phyloP scores from a whole-genome alignment of 2,888 invertebrate genomes.

The Helicoverpa assulta region DNA sequence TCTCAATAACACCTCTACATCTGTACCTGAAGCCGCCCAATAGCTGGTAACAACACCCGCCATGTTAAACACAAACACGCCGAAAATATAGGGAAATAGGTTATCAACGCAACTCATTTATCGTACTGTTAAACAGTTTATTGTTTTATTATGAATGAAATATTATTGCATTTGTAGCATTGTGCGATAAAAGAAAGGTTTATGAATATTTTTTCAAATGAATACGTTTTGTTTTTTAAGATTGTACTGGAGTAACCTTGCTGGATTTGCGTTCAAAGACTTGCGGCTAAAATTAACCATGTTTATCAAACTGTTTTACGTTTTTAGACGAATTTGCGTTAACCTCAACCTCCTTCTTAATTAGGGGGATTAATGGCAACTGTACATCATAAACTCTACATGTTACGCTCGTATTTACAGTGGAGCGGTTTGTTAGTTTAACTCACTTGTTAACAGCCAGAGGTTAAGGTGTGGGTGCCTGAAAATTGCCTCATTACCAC shows the following conservation, averaged over 20 bases:
- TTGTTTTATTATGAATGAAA: slow-evolving; percentile 70
- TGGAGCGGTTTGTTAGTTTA: slow-evolving; percentile 65
- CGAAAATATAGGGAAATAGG: slow-evolving; percentile 75
- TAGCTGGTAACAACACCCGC: slow-evolving; percentile 57
- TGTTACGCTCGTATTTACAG: slow-evolving; percentile 57
- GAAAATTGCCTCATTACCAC: slow-evolving; percentile 77
- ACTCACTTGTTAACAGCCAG: slow-evolving; percentile 68
- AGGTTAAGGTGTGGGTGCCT: slow-evolving; percentile 69
- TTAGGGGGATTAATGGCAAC: slow-evolving; percentile 50
- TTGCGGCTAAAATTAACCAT: slow-evolving; percentile 19
- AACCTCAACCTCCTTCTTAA: slow-evolving; percentile 33
- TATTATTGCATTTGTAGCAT: slow-evolving; percentile 32
- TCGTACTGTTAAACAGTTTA: slow-evolving; percentile 67
- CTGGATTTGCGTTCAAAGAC: slow-evolving; percentile 34
- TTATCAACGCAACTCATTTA: slow-evolving; percentile 72
- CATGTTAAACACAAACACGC: slow-evolving; percentile 69
- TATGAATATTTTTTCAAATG: slow-evolving; percentile 46
- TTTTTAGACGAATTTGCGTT: slow-evolving; percentile 33
- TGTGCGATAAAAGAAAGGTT: slow-evolving; percentile 40
- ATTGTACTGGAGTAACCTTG: slow-evolving; percentile 27
- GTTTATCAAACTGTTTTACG: slow-evolving; percentile 10
- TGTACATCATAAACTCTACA: slow-evolving; percentile 56
- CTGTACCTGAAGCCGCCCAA: slow-evolving; percentile 63
- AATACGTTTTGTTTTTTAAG: slow-evolving; percentile 34
- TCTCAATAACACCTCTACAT: slow-evolving; percentile 81